Percentiles rank a stretch among this genome's conserved stretches.
Evolutionary conservation across 2,888 invertebrate species (phyloP).

Genomic region (Spialia ferax): DNA sequence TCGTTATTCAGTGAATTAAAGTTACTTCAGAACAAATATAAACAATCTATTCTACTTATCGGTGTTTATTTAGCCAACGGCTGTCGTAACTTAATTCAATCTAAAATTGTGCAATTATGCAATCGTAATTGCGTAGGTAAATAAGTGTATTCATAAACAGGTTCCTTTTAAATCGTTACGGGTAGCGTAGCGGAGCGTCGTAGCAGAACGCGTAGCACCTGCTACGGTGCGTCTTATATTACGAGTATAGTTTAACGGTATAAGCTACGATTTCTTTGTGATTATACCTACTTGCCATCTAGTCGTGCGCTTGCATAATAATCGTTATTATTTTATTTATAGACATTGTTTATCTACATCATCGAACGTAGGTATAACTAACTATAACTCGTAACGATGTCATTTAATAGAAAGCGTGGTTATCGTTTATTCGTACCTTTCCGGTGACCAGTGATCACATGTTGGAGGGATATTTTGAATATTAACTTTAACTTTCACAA

Average conservation of each 20-base stretch:
- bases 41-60: not conserved
- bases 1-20: not conserved
- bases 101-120: too few species aligned
- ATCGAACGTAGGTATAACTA: not conserved
- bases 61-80: slow-evolving; percentile 1
- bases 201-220: too few species aligned
- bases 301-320: too few species aligned
- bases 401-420: not conserved
- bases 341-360: too few species aligned
- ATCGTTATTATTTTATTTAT: too few species aligned
- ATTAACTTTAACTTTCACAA: not conserved
- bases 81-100: slow-evolving; percentile 1
- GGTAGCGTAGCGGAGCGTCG: too few species aligned
- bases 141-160: not conserved
- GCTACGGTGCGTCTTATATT: too few species aligned
- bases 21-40: not conserved
- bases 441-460: slow-evolving; percentile 19
- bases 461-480: slow-evolving; percentile 1
- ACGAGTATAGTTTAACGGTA: too few species aligned
- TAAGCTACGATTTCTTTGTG: too few species aligned
- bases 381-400: not conserved
- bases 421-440: slow-evolving; percentile 29
- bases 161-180: not conserved
- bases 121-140: not conserved
- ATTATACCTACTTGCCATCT: too few species aligned